These are phyloP conservation scores for Sisor rabdophorus DNA, from an alignment of 2,113 vertebrate species.

Conservation along the genomic window DNA sequence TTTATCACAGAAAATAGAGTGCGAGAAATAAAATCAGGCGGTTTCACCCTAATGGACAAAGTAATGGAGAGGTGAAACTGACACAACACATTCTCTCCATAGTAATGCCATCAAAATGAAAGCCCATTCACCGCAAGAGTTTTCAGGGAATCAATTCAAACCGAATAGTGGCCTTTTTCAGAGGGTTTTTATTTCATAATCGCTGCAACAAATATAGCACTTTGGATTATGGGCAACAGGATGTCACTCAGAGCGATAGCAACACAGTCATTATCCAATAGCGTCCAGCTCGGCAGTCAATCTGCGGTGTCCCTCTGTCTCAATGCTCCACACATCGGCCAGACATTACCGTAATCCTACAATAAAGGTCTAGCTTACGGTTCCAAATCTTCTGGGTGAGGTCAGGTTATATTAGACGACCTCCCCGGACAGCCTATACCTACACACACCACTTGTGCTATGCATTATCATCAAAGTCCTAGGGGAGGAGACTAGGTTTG, in stretches of 20 bases:
- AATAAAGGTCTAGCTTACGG: constrained; percentile 72
- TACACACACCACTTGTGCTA: constrained; percentile 27
- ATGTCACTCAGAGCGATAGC: constrained; percentile 73
- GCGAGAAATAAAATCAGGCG: constrained; percentile 77
- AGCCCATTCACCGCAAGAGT: constrained; percentile 79
- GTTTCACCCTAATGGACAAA: constrained; percentile 79
- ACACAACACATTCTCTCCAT: constrained; percentile 75
- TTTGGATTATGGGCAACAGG: constrained; percentile 63
- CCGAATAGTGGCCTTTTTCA: constrained; percentile 75
- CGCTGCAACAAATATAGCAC: constrained; percentile 77
- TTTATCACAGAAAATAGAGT: constrained; percentile 83
- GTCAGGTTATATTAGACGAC: constrained; percentile 71
- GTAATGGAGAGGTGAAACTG: constrained; percentile 78
- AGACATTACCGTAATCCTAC: constrained; percentile 69
- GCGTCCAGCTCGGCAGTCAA: constrained; percentile 56
- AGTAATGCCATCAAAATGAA: constrained; percentile 81
- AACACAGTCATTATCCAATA: constrained; percentile 68
- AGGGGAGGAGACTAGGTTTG: neutral
- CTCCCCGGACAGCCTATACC: constrained; percentile 63
- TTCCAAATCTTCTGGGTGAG: constrained; percentile 72
- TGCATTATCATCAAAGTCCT: constrained; percentile 30
- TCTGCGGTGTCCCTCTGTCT: constrained; percentile 66
- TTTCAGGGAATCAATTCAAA: constrained; percentile 81
- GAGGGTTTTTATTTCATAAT: constrained; percentile 73
- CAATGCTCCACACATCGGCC: constrained; percentile 66